phyloP scores from a whole-genome alignment of 2,888 invertebrate species.

The Heteromurus nitidus region DNA sequence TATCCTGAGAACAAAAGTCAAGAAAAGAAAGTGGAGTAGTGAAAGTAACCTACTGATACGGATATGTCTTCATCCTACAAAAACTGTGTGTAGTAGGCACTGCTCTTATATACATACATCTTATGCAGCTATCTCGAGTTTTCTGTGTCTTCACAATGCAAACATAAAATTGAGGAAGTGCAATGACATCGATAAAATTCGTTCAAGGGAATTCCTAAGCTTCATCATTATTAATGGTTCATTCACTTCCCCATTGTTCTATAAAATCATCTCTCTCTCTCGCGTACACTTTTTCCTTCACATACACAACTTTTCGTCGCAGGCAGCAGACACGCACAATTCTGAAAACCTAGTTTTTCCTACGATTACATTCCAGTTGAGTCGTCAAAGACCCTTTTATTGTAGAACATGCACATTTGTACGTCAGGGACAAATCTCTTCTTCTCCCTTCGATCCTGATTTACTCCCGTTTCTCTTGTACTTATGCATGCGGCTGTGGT shows the following conservation, averaged over 20 bases:
- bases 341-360: conserved; percentile 50
- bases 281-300: background rate
- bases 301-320: background rate
- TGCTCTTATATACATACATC: no score
- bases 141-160: no score
- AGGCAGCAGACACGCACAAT: conserved; percentile 21
- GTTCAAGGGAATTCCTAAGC: conserved; percentile 25
- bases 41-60: conserved; percentile 21
- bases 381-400: conserved; percentile 64
- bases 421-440: conserved; percentile 42
- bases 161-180: conserved; percentile 23
- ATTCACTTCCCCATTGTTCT: conserved; percentile 35
- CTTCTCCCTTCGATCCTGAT: conserved; percentile 16
- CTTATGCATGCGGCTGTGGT: background rate
- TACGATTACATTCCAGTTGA: conserved; percentile 61
- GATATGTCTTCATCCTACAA: no score
- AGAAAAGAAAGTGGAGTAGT: no score
- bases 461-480: background rate
- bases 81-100: no score
- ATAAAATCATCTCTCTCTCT: conserved; percentile 17
- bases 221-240: conserved; percentile 32
- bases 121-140: no score
- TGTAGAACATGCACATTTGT: conserved; percentile 56
- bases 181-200: conserved; percentile 32
- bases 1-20: no score